phyloP scores from a whole-genome alignment of 2,113 vertebrate genomes.

The Piliocolobus tephrosceles region DNA sequence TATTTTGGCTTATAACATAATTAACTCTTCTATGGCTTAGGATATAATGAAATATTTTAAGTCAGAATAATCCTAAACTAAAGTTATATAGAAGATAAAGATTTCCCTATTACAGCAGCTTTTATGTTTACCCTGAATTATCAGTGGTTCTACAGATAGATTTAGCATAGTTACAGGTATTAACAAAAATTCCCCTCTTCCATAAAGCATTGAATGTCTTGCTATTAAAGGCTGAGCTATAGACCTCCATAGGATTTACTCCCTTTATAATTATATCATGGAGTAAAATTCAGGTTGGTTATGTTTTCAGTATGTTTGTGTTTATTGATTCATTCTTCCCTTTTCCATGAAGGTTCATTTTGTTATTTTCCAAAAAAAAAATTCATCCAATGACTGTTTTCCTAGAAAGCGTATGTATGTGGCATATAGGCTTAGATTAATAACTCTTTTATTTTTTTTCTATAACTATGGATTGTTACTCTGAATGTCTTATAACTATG shows the following conservation, averaged over 20 bases:
- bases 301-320: neutral
- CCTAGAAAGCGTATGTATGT: neutral
- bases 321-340: neutral
- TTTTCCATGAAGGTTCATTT: neutral
- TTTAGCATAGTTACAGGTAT: neutral
- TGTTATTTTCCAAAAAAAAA: conserved; percentile 25
- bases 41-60: neutral
- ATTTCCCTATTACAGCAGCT: neutral
- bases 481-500: neutral
- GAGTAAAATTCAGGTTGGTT: neutral
- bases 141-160: neutral
- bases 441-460: neutral
- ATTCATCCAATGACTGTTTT: neutral
- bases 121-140: neutral
- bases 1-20: neutral
- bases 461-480: neutral
- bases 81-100: neutral
- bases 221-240: neutral
- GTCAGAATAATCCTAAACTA: neutral
- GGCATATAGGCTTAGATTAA: neutral
- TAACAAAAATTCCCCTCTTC: neutral
- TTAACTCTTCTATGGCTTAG: neutral
- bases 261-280: neutral
- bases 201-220: neutral
- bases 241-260: neutral